Percentiles rank a stretch among this genome's conserved stretches.
phyloP scores from a whole-genome alignment of 2,797 vertebrate species.

The Sebastes kiyomatsui region DNA sequence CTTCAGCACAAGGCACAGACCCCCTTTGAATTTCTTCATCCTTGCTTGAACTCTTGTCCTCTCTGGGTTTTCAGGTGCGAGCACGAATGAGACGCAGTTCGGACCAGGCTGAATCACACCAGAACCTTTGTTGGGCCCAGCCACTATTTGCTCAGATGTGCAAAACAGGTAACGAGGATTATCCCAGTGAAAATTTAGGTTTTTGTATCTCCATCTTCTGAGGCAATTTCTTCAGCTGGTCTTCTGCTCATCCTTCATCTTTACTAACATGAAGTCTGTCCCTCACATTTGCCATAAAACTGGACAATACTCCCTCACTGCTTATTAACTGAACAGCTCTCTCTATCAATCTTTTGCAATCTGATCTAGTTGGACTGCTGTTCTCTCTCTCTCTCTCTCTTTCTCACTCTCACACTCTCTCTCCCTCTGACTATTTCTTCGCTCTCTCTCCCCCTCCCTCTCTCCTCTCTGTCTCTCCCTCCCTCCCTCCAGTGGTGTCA shows the following conservation, averaged over 20 bases:
- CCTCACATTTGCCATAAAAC: constrained; percentile 56
- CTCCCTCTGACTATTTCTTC: background rate
- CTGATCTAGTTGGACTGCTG: constrained; percentile 78
- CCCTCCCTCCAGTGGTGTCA: constrained; percentile 65
- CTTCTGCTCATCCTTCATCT: constrained; percentile 50
- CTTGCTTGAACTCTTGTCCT: constrained; percentile 47
- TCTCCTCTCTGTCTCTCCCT: constrained; percentile 7
- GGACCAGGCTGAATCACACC: constrained; percentile 16
- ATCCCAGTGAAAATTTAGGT: constrained; percentile 56
- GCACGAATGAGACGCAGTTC: constrained; percentile 21
- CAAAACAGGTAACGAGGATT: constrained; percentile 46
- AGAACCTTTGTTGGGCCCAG: constrained; percentile 26
- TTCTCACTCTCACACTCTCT: constrained; percentile 34
- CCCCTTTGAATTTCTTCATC: constrained; percentile 79
- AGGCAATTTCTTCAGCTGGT: constrained; percentile 43
- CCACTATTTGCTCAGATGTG: constrained; percentile 11
- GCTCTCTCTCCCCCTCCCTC: constrained; percentile 2
- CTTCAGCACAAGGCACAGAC: constrained; percentile 61
- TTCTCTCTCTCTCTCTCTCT: constrained; percentile 48
- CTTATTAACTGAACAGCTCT: constrained; percentile 66
- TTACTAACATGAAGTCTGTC: constrained; percentile 35
- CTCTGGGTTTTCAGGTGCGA: constrained; percentile 18
- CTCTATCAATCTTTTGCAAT: constrained; percentile 79
- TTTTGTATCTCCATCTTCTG: constrained; percentile 71
- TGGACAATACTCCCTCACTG: constrained; percentile 49